Conservation (phyloP, 2,113 vertebrate species). For the Climacteris rufus region DNA sequence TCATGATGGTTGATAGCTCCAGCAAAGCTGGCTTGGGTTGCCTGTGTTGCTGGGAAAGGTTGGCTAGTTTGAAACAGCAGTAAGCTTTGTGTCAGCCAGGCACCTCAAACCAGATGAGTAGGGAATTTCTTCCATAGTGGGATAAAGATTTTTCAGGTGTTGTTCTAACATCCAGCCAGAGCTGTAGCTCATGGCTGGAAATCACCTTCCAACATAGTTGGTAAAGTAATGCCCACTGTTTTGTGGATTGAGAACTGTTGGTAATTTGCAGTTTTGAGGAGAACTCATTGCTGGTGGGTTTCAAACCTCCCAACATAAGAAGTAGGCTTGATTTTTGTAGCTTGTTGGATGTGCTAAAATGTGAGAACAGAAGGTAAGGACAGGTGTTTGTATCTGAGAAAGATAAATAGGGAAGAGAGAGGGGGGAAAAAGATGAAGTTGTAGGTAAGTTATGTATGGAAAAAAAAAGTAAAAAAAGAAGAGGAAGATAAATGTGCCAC, state of each 20-base stretch:
- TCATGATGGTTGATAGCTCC: background rate
- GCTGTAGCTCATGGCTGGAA: background rate
- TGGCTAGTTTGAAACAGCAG: background rate
- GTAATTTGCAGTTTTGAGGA: background rate
- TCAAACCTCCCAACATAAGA: background rate
- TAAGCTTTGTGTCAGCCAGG: background rate
- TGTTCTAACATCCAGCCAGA: background rate
- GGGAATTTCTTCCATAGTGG: rapidly evolving
- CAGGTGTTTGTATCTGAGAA: background rate
- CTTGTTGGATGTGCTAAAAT: background rate
- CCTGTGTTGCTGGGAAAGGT: background rate
- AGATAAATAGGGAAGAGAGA: background rate
- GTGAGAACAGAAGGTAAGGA: background rate
- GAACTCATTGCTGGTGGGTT: rapidly evolving
- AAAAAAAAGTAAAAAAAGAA: background rate
- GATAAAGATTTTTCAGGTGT: background rate
- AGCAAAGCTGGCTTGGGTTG: background rate
- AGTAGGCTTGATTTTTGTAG: background rate
- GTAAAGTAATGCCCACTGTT: background rate
- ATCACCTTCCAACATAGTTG: background rate
- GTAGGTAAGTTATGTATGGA: rapidly evolving
- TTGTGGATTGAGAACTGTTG: background rate
- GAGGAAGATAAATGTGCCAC: background rate
- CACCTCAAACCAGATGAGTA: background rate
- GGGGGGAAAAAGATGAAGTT: background rate